Percentiles rank a stretch among this genome's conserved stretches.
Evolutionary conservation across 2,888 invertebrate genomes (phyloP).

Genomic region (Eustalomyia histrio): DNA sequence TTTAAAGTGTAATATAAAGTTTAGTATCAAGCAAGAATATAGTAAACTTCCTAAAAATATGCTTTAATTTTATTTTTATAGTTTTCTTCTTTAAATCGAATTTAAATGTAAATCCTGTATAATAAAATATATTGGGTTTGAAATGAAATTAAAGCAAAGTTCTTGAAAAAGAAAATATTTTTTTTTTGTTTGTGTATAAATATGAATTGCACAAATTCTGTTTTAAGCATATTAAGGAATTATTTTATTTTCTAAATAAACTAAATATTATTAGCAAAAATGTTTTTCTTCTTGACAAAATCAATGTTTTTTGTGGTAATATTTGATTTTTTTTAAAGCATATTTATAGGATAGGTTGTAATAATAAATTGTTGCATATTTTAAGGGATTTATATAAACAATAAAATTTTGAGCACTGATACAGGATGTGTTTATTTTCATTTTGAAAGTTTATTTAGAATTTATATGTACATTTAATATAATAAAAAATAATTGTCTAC

Average conservation of each 20-base stretch:
- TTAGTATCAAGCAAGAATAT: background rate
- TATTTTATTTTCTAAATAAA: background rate
- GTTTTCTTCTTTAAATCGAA: background rate
- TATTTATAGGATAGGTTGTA: background rate
- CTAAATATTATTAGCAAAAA: too few relatives aligned
- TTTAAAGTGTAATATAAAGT: slow-evolving; percentile 4
- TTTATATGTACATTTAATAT: too few relatives aligned
- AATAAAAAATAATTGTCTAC: too few relatives aligned
- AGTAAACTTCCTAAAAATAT: background rate
- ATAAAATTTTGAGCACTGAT: background rate
- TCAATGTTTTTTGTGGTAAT: background rate
- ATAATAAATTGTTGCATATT: background rate
- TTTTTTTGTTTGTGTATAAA: background rate
- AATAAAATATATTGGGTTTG: background rate
- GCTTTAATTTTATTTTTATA: background rate
- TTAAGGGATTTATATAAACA: background rate
- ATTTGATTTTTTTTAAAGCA: background rate
- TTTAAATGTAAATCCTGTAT: background rate
- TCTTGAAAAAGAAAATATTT: background rate
- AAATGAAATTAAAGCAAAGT: background rate
- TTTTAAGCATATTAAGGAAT: background rate
- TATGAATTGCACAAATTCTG: background rate
- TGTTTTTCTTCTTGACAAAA: background rate
- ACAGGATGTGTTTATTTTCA: too few relatives aligned
- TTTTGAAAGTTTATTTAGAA: too few relatives aligned